phyloP scores from a whole-genome alignment of 2,797 vertebrate species.

The Pygocentrus nattereri region DNA sequence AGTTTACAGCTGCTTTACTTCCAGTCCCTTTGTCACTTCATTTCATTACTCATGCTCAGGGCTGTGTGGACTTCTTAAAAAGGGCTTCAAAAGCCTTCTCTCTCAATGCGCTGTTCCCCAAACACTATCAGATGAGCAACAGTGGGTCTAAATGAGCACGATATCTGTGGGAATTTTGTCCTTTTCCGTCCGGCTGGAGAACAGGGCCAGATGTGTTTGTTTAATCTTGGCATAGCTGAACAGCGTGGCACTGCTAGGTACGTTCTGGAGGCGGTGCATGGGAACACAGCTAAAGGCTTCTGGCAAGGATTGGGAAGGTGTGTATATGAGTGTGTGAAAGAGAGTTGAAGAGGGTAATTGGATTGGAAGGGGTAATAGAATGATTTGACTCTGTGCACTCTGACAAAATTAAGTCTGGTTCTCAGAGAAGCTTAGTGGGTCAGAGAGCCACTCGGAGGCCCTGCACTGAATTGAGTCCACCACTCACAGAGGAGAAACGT shows the following conservation, averaged over 20 bases:
- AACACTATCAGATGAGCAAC: slow-evolving; percentile 56
- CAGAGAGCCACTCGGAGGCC: slow-evolving; percentile 54
- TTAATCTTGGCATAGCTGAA: slow-evolving; percentile 60
- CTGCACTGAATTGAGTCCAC: slow-evolving; percentile 33
- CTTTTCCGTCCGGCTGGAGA: slow-evolving; percentile 44
- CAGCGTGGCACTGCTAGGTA: slow-evolving; percentile 48
- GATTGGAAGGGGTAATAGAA: slow-evolving; percentile 56
- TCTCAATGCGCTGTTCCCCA: slow-evolving; percentile 44
- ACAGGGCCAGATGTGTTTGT: slow-evolving; percentile 61
- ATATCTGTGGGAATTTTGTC: slow-evolving; percentile 52
- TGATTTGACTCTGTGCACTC: slow-evolving; percentile 66
- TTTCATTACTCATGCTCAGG: neutral
- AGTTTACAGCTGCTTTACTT: slow-evolving; percentile 45
- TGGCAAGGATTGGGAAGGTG: slow-evolving; percentile 28
- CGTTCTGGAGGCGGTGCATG: slow-evolving; percentile 26
- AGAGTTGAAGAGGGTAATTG: slow-evolving; percentile 53
- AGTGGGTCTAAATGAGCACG: slow-evolving; percentile 42
- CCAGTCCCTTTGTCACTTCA: slow-evolving; percentile 29
- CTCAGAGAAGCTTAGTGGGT: slow-evolving; percentile 62
- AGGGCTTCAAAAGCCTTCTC: slow-evolving; percentile 42
- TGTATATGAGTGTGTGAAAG: slow-evolving; percentile 33
- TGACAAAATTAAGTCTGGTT: slow-evolving; percentile 60
- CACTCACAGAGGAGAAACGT: slow-evolving; percentile 38
- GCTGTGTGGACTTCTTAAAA: slow-evolving; percentile 2
- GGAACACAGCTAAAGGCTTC: slow-evolving; percentile 46